Base-by-base conservation (phyloP, 2,888 invertebrate species). In the Ametastegia equiseti region DNA sequence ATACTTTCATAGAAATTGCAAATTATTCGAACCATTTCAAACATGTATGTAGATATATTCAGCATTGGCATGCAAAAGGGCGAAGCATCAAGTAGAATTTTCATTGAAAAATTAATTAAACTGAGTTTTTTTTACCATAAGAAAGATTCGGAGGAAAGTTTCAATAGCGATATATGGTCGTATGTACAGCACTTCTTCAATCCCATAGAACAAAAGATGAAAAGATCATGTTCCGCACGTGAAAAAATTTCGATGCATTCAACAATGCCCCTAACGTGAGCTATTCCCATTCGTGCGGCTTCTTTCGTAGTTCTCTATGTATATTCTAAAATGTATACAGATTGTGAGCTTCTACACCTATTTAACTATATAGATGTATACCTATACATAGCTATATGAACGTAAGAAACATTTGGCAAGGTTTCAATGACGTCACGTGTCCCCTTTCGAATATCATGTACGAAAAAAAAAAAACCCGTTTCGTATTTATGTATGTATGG, bases 391-490 rank as follows among this genome's bases (percentile, higher is more conserved):
- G n/a, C n/a, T 39, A 11, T 67, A 39, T 67, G 1, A 36, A n/a
- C 9, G 2, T n/a, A n/a, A n/a, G 39, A 54, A 54, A 75, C 19
- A 45, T 75, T 75, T 54, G 75, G 75, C 75, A 75, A 75, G 50
- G 75, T 75, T n/a, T n/a, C 75, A 36, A 75, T 75, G 75, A 75
- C 75, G 75, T 54, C 50, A 75, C 33, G 36, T 36, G 36, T 75
- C 75, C 36, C 75, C 54, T 75, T 75, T 75, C 75, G 54, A 75
- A 75, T 54, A 27, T 54, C 36, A 54, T 71, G 15, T 47, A 47
- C 71, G 71, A 75, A 75, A 75, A 75, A 75, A 63, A 75, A 75
- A 75, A 75, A 75, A 63, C 75, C 54, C 75, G 75, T 75, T 75
- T 54, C 23, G n/a, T 27, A 42, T 23, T n/a, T n/a, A n/a, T n/a